These are phyloP conservation scores for Drosophila eugracilis DNA, from an alignment of 1,140 invertebrate genomes.

Conservation along the genomic window DNA sequence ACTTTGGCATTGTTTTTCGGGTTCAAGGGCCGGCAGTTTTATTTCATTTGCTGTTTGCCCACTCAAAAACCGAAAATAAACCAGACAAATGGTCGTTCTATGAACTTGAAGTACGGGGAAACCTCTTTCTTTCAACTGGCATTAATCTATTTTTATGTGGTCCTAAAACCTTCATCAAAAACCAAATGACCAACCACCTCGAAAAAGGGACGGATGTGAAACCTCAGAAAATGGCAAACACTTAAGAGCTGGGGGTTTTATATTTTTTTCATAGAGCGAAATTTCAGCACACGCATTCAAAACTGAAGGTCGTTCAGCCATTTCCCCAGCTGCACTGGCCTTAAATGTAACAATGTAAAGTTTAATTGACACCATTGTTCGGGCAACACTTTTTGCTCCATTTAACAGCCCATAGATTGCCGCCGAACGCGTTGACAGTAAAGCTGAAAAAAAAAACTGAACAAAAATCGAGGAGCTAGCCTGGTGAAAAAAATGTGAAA, in stretches of 20 bases:
- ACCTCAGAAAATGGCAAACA: slow-evolving; percentile 22
- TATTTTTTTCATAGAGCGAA: too few relatives aligned
- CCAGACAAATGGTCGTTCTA: slow-evolving; percentile 35
- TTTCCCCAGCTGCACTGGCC: slow-evolving; percentile 31
- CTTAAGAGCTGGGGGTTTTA: slow-evolving; percentile 3
- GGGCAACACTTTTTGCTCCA: slow-evolving; percentile 80
- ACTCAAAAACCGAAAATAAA: slow-evolving; percentile 35
- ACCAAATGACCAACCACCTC: slow-evolving; percentile 39
- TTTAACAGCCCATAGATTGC: slow-evolving; percentile 78
- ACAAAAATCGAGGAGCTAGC: slow-evolving; percentile 11
- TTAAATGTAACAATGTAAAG: slow-evolving; percentile 74
- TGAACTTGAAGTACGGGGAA: slow-evolving; percentile 23
- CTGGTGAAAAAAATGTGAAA: slow-evolving; percentile 43
- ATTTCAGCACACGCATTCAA: slow-evolving; percentile 58
- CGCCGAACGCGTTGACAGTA: slow-evolving; percentile 66
- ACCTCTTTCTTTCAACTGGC: slow-evolving; percentile 27
- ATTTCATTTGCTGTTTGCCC: slow-evolving; percentile 19
- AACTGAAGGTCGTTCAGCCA: slow-evolving; percentile 55
- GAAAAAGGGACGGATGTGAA: slow-evolving; percentile 37
- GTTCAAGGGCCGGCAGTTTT: slow-evolving; percentile 18
- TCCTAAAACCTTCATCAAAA: slow-evolving; percentile 67
- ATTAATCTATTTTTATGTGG: slow-evolving; percentile 70
- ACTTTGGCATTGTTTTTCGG: slow-evolving; percentile 4
- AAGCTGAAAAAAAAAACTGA: slow-evolving; percentile 56
- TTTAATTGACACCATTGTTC: slow-evolving; percentile 83